A percentile compares a stretch with the other conserved stretches of the same genome.
These are phyloP conservation scores for Bemisia tabaci DNA, from an alignment of 1,140 invertebrate species.

Conservation along the genomic window DNA sequence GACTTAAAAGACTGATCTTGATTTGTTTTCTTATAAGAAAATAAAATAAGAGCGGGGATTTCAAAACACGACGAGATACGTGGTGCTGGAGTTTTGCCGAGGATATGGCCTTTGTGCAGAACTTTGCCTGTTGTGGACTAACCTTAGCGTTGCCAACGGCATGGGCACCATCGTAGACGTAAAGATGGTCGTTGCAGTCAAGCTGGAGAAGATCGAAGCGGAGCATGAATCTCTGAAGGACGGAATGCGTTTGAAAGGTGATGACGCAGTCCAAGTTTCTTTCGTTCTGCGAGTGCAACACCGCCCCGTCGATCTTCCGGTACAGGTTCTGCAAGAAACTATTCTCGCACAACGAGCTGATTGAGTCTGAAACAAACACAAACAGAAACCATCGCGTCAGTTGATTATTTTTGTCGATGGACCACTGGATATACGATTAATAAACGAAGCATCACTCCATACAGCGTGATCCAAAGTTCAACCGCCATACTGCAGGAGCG, in stretches of 20 bases:
- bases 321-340: conserved; percentile 73
- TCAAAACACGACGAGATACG: background rate
- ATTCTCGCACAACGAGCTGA: conserved; percentile 71
- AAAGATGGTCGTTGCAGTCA: conserved; percentile 86
- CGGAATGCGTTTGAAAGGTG: conserved; percentile 85
- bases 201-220: conserved; percentile 65
- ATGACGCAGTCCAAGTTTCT: conserved; percentile 77
- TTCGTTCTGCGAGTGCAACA: conserved; percentile 75
- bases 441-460: too few species aligned
- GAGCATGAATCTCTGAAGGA: conserved; percentile 84
- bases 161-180: conserved; percentile 83
- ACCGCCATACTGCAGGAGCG: too few species aligned
- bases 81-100: conserved; percentile 4
- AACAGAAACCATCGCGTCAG: too few species aligned
- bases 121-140: conserved; percentile 24
- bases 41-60: conserved; percentile 8
- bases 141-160: conserved; percentile 76
- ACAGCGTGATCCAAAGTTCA: too few species aligned
- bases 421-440: too few species aligned
- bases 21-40: background rate
- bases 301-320: conserved; percentile 78
- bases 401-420: too few species aligned
- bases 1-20: background rate
- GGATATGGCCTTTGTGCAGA: background rate
- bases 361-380: conserved; percentile 57